Percentiles rank a stretch among this genome's conserved stretches.
Conservation (phyloP, 2,888 invertebrate species). For the Polydrusus cervinus region DNA sequence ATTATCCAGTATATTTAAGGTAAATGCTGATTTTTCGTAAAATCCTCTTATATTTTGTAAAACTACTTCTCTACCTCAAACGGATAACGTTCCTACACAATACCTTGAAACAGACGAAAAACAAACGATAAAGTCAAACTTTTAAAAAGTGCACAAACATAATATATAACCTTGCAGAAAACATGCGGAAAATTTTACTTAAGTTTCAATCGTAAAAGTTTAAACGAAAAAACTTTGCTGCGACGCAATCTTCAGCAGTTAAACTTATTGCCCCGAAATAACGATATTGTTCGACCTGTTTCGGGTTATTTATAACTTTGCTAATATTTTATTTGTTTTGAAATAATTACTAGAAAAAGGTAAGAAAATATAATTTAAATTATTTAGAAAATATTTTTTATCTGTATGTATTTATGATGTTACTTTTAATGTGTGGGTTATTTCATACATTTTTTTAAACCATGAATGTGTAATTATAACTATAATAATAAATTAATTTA, state of each 20-base stretch:
- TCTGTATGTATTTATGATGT: too few relatives aligned
- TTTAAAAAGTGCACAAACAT: neutral
- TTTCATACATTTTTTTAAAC: too few relatives aligned
- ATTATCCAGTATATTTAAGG: too few relatives aligned
- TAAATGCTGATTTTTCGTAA: too few relatives aligned
- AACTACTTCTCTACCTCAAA: neutral
- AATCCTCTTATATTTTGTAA: neutral
- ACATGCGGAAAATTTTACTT: constrained; percentile 5
- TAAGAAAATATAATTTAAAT: too few relatives aligned
- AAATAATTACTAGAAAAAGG: too few relatives aligned
- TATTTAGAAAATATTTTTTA: too few relatives aligned
- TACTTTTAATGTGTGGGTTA: too few relatives aligned
- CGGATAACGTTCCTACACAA: neutral
- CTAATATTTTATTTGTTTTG: too few relatives aligned
- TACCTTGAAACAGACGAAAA: neutral
- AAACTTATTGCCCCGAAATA: neutral
- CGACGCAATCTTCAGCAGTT: neutral
- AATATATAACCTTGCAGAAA: constrained; percentile 1
- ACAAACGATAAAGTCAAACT: neutral
- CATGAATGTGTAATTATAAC: too few relatives aligned
- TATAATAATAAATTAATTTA: too few relatives aligned
- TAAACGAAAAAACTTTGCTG: constrained; percentile 1
- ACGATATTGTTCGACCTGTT: neutral
- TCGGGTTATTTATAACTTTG: neutral
- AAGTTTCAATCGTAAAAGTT: constrained; percentile 1